Evolutionary conservation across 2,888 invertebrate species (phyloP).

Genomic region (Hypsopygia costalis): DNA sequence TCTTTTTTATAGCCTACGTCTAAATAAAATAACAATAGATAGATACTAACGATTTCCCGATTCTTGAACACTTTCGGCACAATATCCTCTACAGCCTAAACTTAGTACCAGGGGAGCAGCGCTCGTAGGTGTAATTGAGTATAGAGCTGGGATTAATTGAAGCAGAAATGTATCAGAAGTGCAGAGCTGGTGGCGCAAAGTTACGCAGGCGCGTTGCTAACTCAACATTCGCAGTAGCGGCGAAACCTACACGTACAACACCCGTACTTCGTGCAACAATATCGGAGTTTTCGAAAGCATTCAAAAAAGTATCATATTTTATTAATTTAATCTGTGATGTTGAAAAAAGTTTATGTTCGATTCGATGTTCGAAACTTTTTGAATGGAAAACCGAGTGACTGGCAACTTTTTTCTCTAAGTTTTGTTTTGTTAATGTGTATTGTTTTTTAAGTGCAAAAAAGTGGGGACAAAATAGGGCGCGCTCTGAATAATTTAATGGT

Average conservation of each 20-base stretch:
- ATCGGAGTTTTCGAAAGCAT: constrained; percentile 28
- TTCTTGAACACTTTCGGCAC: constrained; percentile 11
- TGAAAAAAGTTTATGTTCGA: constrained; percentile 14
- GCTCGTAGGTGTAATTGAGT: constrained; percentile 67
- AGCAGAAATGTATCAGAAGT: constrained; percentile 75
- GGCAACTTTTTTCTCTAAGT: constrained; percentile 15
- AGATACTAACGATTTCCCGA: constrained; percentile 5
- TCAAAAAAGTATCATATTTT: constrained; percentile 14
- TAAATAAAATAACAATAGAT: too few relatives aligned
- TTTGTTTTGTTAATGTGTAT: constrained; percentile 30
- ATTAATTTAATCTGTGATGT: constrained; percentile 1
- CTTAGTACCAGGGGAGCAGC: constrained; percentile 31
- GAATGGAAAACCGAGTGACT: constrained; percentile 19
- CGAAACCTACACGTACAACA: constrained; percentile 48
- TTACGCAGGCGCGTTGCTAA: constrained; percentile 70
- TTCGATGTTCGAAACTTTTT: constrained; percentile 17
- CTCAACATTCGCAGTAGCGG: constrained; percentile 59
- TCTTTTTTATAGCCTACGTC: neutral
- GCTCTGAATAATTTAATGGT: constrained; percentile 14
- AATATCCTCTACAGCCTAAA: constrained; percentile 26
- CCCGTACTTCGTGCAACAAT: constrained; percentile 38
- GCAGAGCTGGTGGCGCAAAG: constrained; percentile 62
- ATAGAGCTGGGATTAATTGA: constrained; percentile 72
- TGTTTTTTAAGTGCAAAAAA: constrained; percentile 18
- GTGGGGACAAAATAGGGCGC: constrained; percentile 4